phyloP scores from a whole-genome alignment of 2,797 vertebrate species.

The Trachops cirrhosus region DNA sequence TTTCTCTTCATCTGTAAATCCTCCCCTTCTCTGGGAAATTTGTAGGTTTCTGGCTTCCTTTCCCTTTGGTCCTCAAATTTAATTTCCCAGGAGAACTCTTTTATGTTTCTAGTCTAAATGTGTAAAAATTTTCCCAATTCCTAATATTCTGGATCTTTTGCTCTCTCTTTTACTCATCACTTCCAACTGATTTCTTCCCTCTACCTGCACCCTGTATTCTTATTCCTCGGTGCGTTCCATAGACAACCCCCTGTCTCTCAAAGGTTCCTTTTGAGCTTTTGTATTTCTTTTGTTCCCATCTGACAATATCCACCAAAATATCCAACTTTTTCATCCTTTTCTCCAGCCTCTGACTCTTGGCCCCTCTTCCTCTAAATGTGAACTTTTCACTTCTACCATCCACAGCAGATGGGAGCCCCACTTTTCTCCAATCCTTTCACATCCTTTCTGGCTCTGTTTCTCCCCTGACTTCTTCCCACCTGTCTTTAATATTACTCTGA shows the following conservation, averaged over 20 bases:
- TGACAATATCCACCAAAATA: background rate
- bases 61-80: slow-evolving; percentile 34
- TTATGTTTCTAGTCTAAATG: background rate
- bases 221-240: background rate
- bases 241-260: background rate
- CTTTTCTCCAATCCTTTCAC: background rate
- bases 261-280: background rate
- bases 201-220: background rate
- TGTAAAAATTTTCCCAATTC: background rate
- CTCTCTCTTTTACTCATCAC: background rate
- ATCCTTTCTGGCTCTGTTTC: background rate
- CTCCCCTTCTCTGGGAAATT: slow-evolving; percentile 27
- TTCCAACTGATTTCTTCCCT: background rate
- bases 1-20: slow-evolving; percentile 21
- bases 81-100: slow-evolving; percentile 11
- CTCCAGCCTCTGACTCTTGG: background rate
- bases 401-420: background rate
- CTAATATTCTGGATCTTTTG: background rate
- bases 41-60: background rate
- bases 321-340: background rate
- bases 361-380: background rate
- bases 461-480: background rate
- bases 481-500: background rate
- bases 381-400: background rate
- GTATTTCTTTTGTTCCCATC: background rate